Percentiles rank a stretch among this genome's conserved stretches.
phyloP scores from a whole-genome alignment of 2,888 invertebrate genomes.

The Callinectes sapidus region DNA sequence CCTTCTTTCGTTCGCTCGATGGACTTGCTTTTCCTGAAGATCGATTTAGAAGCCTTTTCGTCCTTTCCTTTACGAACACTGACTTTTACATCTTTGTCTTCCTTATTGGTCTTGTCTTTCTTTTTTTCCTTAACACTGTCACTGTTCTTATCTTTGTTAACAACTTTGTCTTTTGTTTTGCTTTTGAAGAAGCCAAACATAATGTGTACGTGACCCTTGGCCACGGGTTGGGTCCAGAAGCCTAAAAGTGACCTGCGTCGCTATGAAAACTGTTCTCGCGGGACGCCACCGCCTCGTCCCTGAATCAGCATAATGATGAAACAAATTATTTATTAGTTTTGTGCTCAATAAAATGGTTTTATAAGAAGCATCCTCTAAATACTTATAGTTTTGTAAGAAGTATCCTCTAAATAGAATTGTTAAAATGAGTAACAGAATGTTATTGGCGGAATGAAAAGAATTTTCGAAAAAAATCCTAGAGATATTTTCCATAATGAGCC shows the following conservation, averaged over 20 bases:
- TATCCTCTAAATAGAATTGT: neutral
- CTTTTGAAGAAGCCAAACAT: slow-evolving; percentile 65
- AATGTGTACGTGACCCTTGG: slow-evolving; percentile 35
- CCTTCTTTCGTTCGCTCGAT: slow-evolving; percentile 54
- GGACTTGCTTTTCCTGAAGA: slow-evolving; percentile 59
- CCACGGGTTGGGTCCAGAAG: neutral
- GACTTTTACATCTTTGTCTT: slow-evolving; percentile 52
- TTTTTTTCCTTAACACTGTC: slow-evolving; percentile 56
- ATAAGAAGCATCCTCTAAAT: neutral
- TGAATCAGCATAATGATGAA: neutral
- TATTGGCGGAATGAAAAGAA: neutral
- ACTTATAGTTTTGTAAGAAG: neutral
- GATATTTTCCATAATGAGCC: neutral
- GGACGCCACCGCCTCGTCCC: neutral
- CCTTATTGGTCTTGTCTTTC: slow-evolving; percentile 53
- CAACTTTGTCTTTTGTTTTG: slow-evolving; percentile 56
- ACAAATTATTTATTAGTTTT: neutral
- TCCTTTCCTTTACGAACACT: slow-evolving; percentile 49
- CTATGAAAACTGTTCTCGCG: neutral
- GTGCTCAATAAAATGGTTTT: neutral
- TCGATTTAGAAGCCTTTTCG: slow-evolving; percentile 48
- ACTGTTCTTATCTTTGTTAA: slow-evolving; percentile 44
- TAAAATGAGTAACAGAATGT: neutral
- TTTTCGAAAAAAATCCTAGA: neutral
- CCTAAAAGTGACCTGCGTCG: neutral